Base-by-base conservation (phyloP, 2,888 invertebrate genomes). In the Drosophila helvetica region DNA sequence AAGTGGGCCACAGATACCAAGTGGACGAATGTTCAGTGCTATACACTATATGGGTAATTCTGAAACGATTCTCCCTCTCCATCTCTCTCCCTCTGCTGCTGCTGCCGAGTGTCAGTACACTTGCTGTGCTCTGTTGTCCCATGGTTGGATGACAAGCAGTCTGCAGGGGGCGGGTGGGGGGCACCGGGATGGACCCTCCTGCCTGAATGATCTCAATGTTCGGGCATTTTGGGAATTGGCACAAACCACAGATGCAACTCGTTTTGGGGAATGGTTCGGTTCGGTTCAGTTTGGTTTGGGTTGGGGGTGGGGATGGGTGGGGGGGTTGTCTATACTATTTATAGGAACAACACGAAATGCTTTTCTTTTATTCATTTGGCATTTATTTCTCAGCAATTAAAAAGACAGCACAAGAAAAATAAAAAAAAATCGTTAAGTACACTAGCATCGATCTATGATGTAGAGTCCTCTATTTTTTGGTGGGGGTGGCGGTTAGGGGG, bases 51-150 rank as follows among this genome's bases (percentile, higher is more conserved):
- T 75, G 78, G 84, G 80, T 71, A 83, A 83, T 86, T 88, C 86
- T 77, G 54, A 30, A 42, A 66, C 42, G 54, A 54, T 65, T 58
- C 55, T 30, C 46, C 18, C 6, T 27, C 19, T 42, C 22, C 5
- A 4, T 5, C 42, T 15, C 19, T 42, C 22, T 22, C 22, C 22
- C 42, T 15, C 22, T 72, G 19, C 18, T 55, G 7, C 74, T 25
- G 53, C n/a, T n/a, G n/a, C n/a, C 43, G 73, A 83, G 75, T 78
- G 80, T 75, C 80, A 80, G 80, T 83, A 86, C 86, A 88, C 80
- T 83, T 88, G 86, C 67, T 70, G 22, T 22, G 22, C 22, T 22
- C 0, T 22, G 46, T 51, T 70, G 46, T 53, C 65, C 68, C 65
- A 70, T 75, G 73, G 51, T 43, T 61, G 66, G 63, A 46, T 38